Conservation (phyloP, 2,113 vertebrate species). For the Phaetusa simplex region DNA sequence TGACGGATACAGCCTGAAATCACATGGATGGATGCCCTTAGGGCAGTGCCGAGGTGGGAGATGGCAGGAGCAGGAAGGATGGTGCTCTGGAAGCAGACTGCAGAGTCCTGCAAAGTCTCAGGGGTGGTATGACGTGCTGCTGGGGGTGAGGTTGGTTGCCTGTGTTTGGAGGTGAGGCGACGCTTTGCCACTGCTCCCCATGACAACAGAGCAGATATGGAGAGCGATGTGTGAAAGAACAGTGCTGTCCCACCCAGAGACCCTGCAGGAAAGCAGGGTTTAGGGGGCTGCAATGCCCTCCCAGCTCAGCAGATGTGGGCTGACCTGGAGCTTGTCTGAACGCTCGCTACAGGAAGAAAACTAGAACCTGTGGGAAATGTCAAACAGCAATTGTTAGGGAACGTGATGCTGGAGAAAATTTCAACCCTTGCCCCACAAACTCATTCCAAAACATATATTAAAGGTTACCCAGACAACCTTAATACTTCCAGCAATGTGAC, state of each 20-base stretch:
- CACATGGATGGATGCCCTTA: not conserved
- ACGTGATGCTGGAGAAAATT: not conserved
- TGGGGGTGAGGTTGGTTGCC: not conserved
- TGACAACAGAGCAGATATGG: no score
- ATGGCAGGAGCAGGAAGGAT: not conserved
- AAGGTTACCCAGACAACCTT: not conserved
- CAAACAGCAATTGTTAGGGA: not conserved
- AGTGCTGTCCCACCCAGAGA: not conserved
- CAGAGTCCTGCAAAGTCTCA: not conserved
- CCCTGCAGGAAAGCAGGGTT: not conserved
- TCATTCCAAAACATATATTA: not conserved
- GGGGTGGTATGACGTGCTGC: not conserved
- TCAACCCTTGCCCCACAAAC: not conserved
- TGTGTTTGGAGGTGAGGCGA: not conserved
- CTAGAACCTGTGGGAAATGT: not conserved
- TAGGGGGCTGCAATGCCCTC: not conserved
- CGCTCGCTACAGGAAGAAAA: not conserved
- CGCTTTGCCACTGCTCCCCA: not conserved
- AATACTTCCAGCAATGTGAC: not conserved
- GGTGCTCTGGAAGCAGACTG: not conserved
- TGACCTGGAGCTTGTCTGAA: not conserved
- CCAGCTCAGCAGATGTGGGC: not conserved
- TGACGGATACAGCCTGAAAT: not conserved
- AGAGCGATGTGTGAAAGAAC: not conserved
- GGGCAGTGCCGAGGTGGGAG: fast-evolving